These are phyloP conservation scores for Sterrhoptilus dennistouni DNA, from an alignment of 2,113 vertebrate genomes.

Conservation along the genomic window DNA sequence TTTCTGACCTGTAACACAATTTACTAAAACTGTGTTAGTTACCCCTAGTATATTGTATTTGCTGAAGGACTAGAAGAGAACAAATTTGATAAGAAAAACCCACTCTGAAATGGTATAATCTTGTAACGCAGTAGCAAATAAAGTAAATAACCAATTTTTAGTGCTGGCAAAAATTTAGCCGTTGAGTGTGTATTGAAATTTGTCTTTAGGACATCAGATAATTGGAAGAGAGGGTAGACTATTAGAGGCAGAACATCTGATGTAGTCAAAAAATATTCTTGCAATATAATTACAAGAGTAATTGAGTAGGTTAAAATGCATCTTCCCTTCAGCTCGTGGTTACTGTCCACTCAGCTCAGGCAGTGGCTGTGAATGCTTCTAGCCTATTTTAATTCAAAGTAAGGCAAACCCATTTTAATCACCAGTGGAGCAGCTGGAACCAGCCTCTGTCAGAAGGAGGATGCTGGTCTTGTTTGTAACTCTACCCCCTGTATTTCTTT, in stretches of 20 bases:
- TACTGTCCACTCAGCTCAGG: background rate
- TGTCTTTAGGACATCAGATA: slow-evolving; percentile 48
- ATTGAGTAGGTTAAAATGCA: background rate
- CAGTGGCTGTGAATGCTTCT: background rate
- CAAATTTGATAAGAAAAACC: slow-evolving; percentile 43
- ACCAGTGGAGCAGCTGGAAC: background rate
- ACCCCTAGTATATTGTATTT: slow-evolving; percentile 40
- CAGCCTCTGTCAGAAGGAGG: background rate
- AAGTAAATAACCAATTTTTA: slow-evolving; percentile 33
- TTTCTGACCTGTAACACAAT: slow-evolving; percentile 60
- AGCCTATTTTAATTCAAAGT: slow-evolving; percentile 16
- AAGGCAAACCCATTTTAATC: background rate
- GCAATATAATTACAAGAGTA: background rate
- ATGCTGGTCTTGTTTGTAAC: background rate
- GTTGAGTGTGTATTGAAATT: background rate
- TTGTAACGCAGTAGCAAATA: slow-evolving; percentile 17
- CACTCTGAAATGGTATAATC: slow-evolving; percentile 40
- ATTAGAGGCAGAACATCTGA: slow-evolving; percentile 5
- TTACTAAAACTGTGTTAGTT: slow-evolving; percentile 64
- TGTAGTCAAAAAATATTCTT: background rate
- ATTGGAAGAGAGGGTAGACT: slow-evolving; percentile 25
- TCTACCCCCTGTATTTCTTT: background rate
- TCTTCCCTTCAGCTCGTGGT: background rate
- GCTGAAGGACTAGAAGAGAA: slow-evolving; percentile 40
- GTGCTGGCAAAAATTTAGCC: background rate